A percentile compares a stretch with the other conserved stretches of the same genome.
Conservation (phyloP, 2,113 vertebrate genomes). For the Callocephalon fimbriatum region DNA sequence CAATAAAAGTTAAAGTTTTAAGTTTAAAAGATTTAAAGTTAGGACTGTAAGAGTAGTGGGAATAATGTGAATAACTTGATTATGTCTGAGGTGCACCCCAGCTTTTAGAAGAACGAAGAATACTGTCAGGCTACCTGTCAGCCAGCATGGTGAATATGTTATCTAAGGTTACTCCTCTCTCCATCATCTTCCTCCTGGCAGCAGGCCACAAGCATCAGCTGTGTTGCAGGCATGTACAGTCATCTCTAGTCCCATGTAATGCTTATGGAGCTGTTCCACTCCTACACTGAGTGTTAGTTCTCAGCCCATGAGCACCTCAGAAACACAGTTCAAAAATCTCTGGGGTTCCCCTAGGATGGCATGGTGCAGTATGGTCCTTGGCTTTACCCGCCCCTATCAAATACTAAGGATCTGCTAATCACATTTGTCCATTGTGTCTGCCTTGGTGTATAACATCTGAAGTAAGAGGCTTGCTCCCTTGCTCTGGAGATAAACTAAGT, state of each 20-base stretch:
- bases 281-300: not conserved
- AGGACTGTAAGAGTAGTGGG: not conserved
- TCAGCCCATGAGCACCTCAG: rapidly evolving
- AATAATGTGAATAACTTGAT: not conserved
- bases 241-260: not conserved
- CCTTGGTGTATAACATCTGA: not conserved
- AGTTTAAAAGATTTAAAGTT: not conserved
- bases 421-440: not conserved
- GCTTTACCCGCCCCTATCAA: not conserved
- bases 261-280: not conserved
- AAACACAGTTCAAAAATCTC: not conserved
- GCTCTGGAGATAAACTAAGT: not conserved
- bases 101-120: not conserved
- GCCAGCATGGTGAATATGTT: not conserved
- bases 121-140: not conserved
- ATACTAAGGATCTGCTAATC: not conserved
- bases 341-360: not conserved
- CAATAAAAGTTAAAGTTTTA: not conserved
- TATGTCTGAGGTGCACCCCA: not conserved
- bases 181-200: not conserved
- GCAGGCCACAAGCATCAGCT: not conserved
- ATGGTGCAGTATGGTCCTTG: rapidly evolving
- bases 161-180: not conserved
- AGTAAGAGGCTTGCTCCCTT: not conserved
- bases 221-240: not conserved